A percentile compares a stretch with the other conserved stretches of the same genome.
Conservation (phyloP, 2,113 vertebrate genomes). For the Marmota flaviventris region DNA sequence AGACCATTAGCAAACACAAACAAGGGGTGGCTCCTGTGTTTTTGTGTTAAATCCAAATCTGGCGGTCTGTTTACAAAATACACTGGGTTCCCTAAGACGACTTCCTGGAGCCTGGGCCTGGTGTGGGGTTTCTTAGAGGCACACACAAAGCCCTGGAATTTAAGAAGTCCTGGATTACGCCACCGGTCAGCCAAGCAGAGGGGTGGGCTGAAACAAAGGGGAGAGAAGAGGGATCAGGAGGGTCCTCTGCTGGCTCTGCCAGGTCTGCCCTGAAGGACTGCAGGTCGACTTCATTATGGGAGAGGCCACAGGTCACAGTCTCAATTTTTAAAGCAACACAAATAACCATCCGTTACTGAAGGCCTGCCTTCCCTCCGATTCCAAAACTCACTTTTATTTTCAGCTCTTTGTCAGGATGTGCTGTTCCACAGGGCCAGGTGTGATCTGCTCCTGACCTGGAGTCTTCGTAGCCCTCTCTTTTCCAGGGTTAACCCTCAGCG, state of each 20-base stretch:
- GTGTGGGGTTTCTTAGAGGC: conserved; percentile 75
- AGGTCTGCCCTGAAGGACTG: neutral
- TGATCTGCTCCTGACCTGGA: neutral
- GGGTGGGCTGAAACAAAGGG: conserved; percentile 65
- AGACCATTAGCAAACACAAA: conserved; percentile 82
- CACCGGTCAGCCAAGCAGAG: conserved; percentile 52
- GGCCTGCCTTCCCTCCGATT: conserved; percentile 26
- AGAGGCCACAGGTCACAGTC: conserved; percentile 79
- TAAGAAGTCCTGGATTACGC: conserved; percentile 75
- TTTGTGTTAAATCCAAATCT: conserved; percentile 78
- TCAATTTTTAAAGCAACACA: conserved; percentile 38
- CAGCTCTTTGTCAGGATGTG: rapidly evolving
- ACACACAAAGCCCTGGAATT: conserved; percentile 75
- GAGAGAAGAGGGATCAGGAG: conserved; percentile 30
- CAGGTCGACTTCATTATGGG: conserved; percentile 34
- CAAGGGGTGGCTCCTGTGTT: conserved; percentile 67
- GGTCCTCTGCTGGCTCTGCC: neutral
- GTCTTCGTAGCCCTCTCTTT: neutral
- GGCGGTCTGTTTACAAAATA: conserved; percentile 85
- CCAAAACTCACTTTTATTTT: conserved; percentile 23
- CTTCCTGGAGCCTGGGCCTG: conserved; percentile 68
- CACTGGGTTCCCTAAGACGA: conserved; percentile 71
- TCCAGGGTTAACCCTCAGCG: neutral
- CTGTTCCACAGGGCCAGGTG: neutral
- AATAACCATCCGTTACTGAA: conserved; percentile 22